Conservation (phyloP, 35 echinoderm and acorn worm genomes). For the Hemicentrotus pulcherrimus region DNA sequence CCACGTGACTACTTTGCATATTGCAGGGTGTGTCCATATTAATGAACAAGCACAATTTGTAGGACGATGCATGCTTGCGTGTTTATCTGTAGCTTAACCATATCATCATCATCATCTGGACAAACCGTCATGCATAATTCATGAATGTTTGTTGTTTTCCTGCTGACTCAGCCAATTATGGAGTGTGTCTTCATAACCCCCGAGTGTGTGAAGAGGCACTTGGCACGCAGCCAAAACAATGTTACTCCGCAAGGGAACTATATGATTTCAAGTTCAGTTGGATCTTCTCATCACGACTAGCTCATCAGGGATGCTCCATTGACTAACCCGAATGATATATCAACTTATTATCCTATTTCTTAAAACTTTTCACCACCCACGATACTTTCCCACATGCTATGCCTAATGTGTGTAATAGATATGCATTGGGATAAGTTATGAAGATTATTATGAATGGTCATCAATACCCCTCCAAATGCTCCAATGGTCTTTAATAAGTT, state of each 20-base stretch:
- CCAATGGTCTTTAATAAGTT: neutral
- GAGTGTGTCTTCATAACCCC: conserved; percentile 33
- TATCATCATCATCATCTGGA: neutral
- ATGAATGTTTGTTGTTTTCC: conserved; percentile 50
- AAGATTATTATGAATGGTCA: conserved; percentile 49
- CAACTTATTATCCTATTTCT: neutral
- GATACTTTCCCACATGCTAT: neutral
- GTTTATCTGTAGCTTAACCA: neutral
- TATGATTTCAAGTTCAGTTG: conserved; percentile 52
- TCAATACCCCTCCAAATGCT: neutral
- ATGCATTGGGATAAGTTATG: conserved; percentile 28
- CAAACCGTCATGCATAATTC: conserved; percentile 30
- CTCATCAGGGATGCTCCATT: neutral
- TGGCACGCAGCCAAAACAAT: conserved; percentile 50
- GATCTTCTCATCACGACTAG: conserved; percentile 27
- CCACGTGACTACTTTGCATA: conserved; percentile 50
- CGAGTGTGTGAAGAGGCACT: conserved; percentile 51
- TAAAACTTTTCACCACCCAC: neutral
- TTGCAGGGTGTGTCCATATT: neutral
- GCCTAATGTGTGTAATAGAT: neutral
- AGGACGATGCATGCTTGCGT: neutral
- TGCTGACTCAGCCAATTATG: conserved; percentile 54
- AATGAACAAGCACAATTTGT: neutral
- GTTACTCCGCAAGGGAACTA: conserved; percentile 50
- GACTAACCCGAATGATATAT: neutral